phyloP scores from a whole-genome alignment of 2,888 invertebrate genomes.

The Embidobia sp. region DNA sequence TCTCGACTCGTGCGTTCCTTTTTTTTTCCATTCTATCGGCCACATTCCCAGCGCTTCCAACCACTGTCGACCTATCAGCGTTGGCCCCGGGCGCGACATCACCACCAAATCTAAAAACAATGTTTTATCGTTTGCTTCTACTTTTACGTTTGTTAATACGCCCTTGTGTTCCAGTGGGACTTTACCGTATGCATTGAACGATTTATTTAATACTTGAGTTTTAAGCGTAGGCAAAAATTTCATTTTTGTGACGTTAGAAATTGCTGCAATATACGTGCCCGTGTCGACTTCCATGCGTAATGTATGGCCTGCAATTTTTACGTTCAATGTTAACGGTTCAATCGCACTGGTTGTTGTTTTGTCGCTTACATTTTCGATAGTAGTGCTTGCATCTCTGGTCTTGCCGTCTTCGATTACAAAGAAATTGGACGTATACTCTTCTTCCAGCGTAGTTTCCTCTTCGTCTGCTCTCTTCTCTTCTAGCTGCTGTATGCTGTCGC shows the following conservation, averaged over 20 bases:
- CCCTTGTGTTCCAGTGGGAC: constrained; percentile 54
- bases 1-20: no score
- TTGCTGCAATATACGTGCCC: constrained; percentile 60
- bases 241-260: constrained; percentile 52
- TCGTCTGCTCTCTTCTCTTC: constrained; percentile 10
- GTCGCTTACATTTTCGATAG: constrained; percentile 5
- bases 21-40: no score
- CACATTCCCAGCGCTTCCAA: no score
- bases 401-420: background rate
- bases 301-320: constrained; percentile 24
- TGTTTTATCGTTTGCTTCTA: background rate
- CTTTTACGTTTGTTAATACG: constrained; percentile 3
- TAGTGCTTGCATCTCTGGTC: background rate
- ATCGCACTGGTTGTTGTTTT: background rate
- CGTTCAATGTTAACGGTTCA: constrained; percentile 24
- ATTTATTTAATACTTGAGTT: constrained; percentile 26
- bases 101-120: constrained; percentile 30
- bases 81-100: constrained; percentile 63
- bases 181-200: constrained; percentile 61
- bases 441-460: background rate
- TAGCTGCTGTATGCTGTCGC: constrained; percentile 1
- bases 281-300: constrained; percentile 65
- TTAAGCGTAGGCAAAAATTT: constrained; percentile 41
- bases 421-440: background rate
- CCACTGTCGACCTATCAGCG: constrained; percentile 70